These are phyloP conservation scores for Odocoileus virginianus DNA, from an alignment of 2,113 vertebrate species.

Conservation along the genomic window DNA sequence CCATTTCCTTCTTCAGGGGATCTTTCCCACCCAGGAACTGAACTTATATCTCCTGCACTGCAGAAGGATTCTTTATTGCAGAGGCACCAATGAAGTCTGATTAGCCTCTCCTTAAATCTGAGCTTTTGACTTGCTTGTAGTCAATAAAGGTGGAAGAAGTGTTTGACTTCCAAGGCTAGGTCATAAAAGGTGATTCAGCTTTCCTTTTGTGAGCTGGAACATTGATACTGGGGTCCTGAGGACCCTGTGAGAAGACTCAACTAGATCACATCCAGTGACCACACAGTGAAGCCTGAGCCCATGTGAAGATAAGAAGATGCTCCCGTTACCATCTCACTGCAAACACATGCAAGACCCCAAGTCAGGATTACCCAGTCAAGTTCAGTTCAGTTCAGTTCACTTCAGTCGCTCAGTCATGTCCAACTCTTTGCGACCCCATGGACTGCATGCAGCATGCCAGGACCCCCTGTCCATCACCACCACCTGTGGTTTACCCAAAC, in stretches of 20 bases:
- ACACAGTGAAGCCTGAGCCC: neutral
- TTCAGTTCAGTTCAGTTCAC: neutral
- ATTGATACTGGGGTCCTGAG: neutral
- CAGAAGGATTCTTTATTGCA: too few species aligned
- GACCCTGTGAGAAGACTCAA: neutral
- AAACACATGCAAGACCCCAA: neutral
- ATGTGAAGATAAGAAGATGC: neutral
- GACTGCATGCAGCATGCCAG: neutral
- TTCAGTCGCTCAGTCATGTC: neutral
- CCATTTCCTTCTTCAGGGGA: too few species aligned
- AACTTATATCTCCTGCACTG: too few species aligned
- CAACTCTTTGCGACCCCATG: neutral
- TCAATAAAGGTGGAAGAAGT: neutral
- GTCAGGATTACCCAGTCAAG: neutral
- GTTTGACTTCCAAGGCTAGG: neutral
- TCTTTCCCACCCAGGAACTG: too few species aligned
- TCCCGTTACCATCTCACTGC: neutral
- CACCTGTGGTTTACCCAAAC: neutral
- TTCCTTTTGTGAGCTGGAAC: neutral
- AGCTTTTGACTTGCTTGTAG: neutral
- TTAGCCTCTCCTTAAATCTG: neutral
- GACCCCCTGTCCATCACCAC: neutral
- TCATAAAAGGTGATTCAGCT: neutral
- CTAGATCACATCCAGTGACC: neutral
- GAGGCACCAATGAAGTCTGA: neutral